Evolutionary conservation across 2,113 vertebrate genomes (phyloP).

Genomic region (Hypanus sabinus): DNA sequence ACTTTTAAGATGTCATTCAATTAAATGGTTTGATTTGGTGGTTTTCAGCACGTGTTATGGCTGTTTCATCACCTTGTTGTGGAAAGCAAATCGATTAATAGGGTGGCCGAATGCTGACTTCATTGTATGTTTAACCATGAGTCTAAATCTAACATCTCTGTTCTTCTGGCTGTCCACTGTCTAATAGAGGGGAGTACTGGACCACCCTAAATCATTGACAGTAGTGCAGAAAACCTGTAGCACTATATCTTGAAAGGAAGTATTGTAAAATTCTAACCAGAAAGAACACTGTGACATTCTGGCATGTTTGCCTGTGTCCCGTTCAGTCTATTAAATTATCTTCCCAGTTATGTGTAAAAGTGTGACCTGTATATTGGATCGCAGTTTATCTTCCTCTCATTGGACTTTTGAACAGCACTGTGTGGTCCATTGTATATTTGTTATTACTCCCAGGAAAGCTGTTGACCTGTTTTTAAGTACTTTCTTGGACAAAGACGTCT

Average conservation of each 20-base stretch:
- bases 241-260: not conserved
- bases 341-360: not conserved
- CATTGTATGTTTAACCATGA: not conserved
- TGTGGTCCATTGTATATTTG: not conserved
- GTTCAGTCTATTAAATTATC: not conserved
- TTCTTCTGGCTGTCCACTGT: not conserved
- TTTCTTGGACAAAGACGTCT: slow-evolving; percentile 14
- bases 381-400: not conserved
- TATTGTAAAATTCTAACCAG: not conserved
- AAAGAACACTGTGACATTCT: not conserved
- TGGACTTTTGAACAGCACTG: not conserved
- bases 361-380: not conserved
- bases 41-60: not conserved
- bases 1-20: not conserved
- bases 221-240: not conserved
- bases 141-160: not conserved
- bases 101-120: not conserved
- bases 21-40: not conserved
- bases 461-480: not conserved
- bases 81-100: not conserved
- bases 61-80: not conserved
- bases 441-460: not conserved
- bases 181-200: not conserved
- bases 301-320: not conserved
- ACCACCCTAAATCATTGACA: not conserved